Conservation (phyloP, 1,140 invertebrate genomes). For the Drosophila tristis region DNA sequence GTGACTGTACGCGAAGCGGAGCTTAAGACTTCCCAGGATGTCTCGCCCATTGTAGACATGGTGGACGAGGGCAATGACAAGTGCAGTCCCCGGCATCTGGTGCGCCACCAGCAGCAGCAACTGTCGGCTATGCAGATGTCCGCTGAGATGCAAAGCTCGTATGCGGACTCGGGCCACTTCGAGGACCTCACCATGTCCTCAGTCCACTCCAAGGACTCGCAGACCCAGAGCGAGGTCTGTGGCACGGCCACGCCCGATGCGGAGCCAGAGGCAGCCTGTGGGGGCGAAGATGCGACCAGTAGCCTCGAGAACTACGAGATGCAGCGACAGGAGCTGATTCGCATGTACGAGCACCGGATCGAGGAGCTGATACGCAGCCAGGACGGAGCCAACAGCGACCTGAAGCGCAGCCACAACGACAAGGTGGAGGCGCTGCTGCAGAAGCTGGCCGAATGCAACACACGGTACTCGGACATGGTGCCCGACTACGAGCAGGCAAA, state of each 20-base stretch:
- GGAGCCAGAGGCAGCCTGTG: constrained; percentile 28
- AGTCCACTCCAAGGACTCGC: constrained; percentile 89
- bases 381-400: constrained; percentile 88
- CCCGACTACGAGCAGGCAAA: constrained; percentile 89
- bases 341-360: constrained; percentile 89
- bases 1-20: constrained; percentile 89
- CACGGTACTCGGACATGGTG: constrained; percentile 89
- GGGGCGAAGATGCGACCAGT: constrained; percentile 20
- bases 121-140: constrained; percentile 67
- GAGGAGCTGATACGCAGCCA: constrained; percentile 89
- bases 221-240: constrained; percentile 86
- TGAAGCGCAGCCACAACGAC: constrained; percentile 91
- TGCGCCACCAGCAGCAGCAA: constrained; percentile 60
- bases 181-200: constrained; percentile 91
- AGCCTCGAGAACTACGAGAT: constrained; percentile 84
- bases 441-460: constrained; percentile 91
- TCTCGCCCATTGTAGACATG: constrained; percentile 84
- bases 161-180: constrained; percentile 93
- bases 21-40: constrained; percentile 84
- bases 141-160: constrained; percentile 88
- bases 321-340: constrained; percentile 88
- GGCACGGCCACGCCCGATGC: constrained; percentile 83
- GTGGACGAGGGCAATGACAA: constrained; percentile 83
- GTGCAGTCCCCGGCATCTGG: constrained; percentile 84
- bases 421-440: constrained; percentile 91